These are phyloP conservation scores for Puma concolor DNA, from an alignment of 2,113 vertebrate species.

Conservation along the genomic window DNA sequence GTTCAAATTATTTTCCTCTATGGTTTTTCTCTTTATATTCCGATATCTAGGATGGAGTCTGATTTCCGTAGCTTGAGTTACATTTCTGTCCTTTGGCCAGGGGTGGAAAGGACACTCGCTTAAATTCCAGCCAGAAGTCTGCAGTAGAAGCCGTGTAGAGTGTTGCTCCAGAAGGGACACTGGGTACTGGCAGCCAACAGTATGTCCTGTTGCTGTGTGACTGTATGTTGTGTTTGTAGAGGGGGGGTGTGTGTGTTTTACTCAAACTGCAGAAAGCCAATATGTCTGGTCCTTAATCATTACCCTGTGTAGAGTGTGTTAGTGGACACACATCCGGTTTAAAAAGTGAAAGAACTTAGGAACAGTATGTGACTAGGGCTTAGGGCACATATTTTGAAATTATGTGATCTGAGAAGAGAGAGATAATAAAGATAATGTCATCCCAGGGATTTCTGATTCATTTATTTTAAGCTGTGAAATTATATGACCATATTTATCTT, in stretches of 20 bases:
- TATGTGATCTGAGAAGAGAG: neutral
- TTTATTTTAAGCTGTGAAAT: conserved; percentile 21
- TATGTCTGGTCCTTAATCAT: neutral
- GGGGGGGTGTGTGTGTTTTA: neutral
- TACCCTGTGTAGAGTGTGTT: neutral
- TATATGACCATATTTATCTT: neutral
- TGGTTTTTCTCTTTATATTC: neutral
- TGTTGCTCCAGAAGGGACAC: neutral
- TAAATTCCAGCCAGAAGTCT: neutral
- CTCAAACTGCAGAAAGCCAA: neutral
- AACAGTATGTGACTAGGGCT: neutral
- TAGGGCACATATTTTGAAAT: neutral
- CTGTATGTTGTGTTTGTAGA: neutral
- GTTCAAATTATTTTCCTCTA: neutral
- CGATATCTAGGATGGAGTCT: neutral
- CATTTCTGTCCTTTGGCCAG: neutral
- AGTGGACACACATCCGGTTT: neutral
- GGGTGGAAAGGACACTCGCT: neutral
- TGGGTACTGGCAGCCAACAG: neutral
- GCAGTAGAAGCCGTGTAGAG: neutral
- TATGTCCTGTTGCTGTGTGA: neutral
- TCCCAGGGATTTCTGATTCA: neutral
- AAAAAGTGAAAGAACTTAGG: conserved; percentile 23
- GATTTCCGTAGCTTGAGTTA: neutral
- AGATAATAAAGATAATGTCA: neutral